Evolutionary conservation across 2,888 invertebrate genomes (phyloP).

Genomic region (Machimus rusticus): DNA sequence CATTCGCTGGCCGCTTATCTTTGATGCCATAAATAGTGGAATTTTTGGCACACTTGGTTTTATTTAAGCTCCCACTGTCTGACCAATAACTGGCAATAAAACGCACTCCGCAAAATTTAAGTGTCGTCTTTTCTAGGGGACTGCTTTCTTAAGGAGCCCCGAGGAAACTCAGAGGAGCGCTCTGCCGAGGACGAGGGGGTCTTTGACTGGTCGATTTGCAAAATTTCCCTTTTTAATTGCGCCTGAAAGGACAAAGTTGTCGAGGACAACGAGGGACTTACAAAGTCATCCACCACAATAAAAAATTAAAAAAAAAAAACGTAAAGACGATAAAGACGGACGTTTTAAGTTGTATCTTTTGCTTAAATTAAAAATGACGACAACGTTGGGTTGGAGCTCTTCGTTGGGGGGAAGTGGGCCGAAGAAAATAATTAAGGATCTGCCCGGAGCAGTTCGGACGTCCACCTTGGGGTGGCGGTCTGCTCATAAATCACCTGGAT

Average conservation of each 20-base stretch:
- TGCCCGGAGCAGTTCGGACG: neutral
- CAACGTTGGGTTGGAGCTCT: neutral
- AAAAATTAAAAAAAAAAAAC: neutral
- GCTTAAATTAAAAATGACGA: neutral
- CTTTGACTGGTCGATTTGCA: neutral
- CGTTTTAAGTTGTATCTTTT: neutral
- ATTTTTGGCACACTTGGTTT: slow-evolving; percentile 12
- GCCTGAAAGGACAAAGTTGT: neutral
- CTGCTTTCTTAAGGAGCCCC: neutral
- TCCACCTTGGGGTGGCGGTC: neutral
- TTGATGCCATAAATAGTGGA: slow-evolving; percentile 17
- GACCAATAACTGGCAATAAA: slow-evolving; percentile 11
- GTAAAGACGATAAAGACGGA: neutral
- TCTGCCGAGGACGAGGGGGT: neutral
- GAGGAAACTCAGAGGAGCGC: neutral
- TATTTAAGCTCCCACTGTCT: neutral
- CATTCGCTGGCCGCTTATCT: slow-evolving; percentile 3
- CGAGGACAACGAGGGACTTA: neutral
- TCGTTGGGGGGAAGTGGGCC: neutral
- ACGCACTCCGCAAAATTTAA: neutral
- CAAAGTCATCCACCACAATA: neutral
- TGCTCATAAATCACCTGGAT: slow-evolving; percentile 40
- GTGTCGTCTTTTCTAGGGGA: neutral
- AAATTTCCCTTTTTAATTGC: neutral
- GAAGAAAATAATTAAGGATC: slow-evolving; percentile 1